Conservation (phyloP, 2,113 vertebrate species). For the Periophthalmodon schlosseri region DNA sequence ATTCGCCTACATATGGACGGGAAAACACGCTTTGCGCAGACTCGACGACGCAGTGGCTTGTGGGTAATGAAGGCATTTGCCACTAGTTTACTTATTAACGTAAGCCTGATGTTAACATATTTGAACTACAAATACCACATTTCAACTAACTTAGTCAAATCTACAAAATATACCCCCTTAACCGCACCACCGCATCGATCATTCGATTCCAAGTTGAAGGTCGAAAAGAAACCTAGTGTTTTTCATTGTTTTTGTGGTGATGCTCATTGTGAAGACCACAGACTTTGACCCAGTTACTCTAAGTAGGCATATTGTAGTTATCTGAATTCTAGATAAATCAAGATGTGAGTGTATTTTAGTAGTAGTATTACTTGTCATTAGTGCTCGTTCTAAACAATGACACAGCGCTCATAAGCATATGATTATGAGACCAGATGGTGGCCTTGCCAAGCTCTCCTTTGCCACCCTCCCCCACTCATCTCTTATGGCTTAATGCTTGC, state of each 20-base stretch:
- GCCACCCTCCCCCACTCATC: constrained; percentile 55
- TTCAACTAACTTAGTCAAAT: not conserved
- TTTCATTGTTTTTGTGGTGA: not conserved
- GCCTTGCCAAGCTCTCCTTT: too few relatives aligned
- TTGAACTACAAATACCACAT: constrained; percentile 54
- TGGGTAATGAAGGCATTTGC: constrained; percentile 54
- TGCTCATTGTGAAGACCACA: not conserved
- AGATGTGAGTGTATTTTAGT: not conserved
- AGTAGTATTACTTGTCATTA: constrained; percentile 3
- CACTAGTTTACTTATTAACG: accelerated
- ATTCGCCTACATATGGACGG: constrained; percentile 77
- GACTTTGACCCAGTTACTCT: not conserved
- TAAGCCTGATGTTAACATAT: accelerated
- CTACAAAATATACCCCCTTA: constrained; percentile 5
- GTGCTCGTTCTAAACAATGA: constrained; percentile 26
- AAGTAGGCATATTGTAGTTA: not conserved
- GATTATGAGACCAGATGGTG: constrained; percentile 68
- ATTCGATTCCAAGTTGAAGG: not conserved
- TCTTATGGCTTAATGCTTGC: constrained; percentile 37
- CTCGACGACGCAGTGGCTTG: not conserved
- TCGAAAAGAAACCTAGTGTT: not conserved
- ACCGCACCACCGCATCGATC: not conserved
- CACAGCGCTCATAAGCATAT: constrained; percentile 39
- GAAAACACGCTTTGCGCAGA: constrained; percentile 62
- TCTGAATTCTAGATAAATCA: not conserved